Percentiles rank a stretch among this genome's conserved stretches.
Evolutionary conservation across 2,113 vertebrate genomes (phyloP).

Genomic region (Martes martes): DNA sequence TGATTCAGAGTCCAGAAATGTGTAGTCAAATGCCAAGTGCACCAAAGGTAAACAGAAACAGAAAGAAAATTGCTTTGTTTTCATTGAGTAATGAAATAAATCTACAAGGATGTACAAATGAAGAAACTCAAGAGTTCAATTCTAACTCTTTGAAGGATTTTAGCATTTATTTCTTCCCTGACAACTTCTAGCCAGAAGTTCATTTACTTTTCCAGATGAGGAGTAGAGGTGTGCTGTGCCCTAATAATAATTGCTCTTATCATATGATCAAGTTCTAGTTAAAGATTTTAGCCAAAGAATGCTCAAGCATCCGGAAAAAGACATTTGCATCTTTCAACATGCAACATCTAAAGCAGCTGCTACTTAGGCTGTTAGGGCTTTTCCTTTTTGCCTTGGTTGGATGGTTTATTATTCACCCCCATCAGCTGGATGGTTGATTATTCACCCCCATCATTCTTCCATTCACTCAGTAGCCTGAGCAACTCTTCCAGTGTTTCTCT

Average conservation of each 20-base stretch:
- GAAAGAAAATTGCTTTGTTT: conserved; percentile 5
- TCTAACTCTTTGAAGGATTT: conserved; percentile 27
- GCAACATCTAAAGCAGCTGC: background rate
- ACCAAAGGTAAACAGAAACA: conserved; percentile 24
- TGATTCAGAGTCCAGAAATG: background rate
- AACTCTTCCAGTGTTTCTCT: background rate
- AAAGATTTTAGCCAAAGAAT: conserved; percentile 7
- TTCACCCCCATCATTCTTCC: background rate
- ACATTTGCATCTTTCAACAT: background rate
- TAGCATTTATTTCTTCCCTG: background rate
- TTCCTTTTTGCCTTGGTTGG: background rate
- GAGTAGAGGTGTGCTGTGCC: background rate
- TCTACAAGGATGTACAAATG: background rate
- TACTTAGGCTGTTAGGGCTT: background rate
- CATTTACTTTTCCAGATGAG: background rate
- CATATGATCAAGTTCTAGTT: background rate
- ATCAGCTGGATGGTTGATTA: background rate
- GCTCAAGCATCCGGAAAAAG: background rate
- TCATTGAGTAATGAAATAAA: background rate
- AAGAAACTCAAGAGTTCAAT: background rate
- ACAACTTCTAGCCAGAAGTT: background rate
- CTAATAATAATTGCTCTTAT: background rate
- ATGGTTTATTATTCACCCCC: background rate
- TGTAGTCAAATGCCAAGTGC: background rate
- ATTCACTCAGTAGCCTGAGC: background rate